A percentile compares a stretch with the other conserved stretches of the same genome.
Evolutionary conservation across 2,113 vertebrate genomes (phyloP).

Genomic region (Tyrannus savana): DNA sequence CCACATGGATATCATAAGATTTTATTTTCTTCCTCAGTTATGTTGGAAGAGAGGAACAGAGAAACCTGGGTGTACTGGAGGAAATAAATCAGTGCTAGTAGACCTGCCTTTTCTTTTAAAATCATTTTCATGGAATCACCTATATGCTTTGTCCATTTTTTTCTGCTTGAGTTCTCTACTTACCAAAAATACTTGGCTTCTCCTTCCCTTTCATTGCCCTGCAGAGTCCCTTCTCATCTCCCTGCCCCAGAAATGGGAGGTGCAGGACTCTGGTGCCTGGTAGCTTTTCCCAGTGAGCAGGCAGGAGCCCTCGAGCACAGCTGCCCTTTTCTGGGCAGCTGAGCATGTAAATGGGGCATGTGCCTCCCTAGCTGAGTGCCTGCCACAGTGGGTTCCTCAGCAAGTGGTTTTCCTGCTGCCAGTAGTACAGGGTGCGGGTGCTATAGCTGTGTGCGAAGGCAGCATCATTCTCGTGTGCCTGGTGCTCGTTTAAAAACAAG

Average conservation of each 20-base stretch:
- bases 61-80: not conserved
- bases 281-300: not conserved
- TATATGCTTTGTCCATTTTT: not conserved
- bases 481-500: not conserved
- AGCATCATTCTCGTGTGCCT: not conserved
- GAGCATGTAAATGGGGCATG: not conserved
- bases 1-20: not conserved
- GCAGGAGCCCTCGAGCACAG: not conserved
- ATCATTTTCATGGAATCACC: not conserved
- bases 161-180: not conserved
- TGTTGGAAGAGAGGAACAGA: not conserved
- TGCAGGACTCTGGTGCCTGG: fast-evolving
- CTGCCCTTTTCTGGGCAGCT: not conserved
- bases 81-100: not conserved
- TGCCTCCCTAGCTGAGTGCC: not conserved
- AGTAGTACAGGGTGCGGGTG: fast-evolving
- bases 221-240: not conserved
- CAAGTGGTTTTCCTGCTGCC: fast-evolving
- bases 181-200: not conserved
- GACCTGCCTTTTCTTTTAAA: not conserved
- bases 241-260: not conserved
- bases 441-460: not conserved
- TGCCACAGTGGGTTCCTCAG: fast-evolving
- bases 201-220: not conserved
- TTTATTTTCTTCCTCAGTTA: not conserved